Conservation (phyloP, 2,797 vertebrate genomes). For the Atherinosoma microstoma region DNA sequence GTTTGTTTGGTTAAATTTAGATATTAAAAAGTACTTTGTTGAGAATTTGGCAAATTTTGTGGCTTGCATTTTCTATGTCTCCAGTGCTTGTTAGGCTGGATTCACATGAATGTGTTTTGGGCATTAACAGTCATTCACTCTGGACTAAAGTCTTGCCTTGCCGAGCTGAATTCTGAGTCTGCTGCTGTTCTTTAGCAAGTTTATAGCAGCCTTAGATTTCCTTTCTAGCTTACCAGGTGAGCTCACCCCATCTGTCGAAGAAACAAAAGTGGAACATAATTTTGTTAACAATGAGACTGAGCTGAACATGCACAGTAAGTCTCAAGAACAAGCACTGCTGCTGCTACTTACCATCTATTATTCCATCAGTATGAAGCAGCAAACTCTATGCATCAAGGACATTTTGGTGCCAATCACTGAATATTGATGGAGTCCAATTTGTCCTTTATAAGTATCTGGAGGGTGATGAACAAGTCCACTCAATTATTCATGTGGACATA, state of each 20-base stretch:
- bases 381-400: background rate
- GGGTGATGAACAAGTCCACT: background rate
- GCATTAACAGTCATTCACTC: too few species aligned
- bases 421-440: conserved; percentile 3
- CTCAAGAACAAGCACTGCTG: too few species aligned
- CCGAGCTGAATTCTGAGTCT: too few species aligned
- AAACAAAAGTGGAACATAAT: background rate
- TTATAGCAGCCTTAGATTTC: too few species aligned
- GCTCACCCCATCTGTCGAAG: too few species aligned
- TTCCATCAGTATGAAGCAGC: background rate
- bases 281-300: too few species aligned
- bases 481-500: conserved; percentile 10
- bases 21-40: background rate
- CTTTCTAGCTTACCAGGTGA: background rate
- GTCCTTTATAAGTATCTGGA: conserved; percentile 4
- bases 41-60: background rate
- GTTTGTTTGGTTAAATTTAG: background rate
- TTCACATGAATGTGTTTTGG: too few species aligned
- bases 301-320: too few species aligned
- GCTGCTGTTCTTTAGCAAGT: too few species aligned
- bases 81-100: too few species aligned
- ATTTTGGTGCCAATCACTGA: conserved; percentile 2
- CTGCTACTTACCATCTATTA: too few species aligned
- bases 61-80: background rate
- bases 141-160: too few species aligned